Percentiles rank a stretch among this genome's conserved stretches.
phyloP scores from a whole-genome alignment of 1,140 invertebrate species.

The Drosophila quadrilineata region DNA sequence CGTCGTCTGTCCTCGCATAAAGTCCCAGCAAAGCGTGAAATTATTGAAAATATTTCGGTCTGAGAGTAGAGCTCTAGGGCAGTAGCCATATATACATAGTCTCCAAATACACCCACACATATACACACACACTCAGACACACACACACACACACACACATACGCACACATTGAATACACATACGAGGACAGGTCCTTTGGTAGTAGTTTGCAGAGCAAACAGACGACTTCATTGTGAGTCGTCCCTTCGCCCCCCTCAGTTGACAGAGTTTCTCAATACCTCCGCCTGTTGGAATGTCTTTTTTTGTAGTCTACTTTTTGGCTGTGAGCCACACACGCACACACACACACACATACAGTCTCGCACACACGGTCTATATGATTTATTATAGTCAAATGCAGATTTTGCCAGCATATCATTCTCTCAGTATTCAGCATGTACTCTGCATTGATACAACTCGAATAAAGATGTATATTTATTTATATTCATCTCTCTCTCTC shows the following conservation, averaged over 20 bases:
- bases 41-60: slow-evolving; percentile 63
- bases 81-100: not conserved
- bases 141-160: not conserved
- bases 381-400: slow-evolving; percentile 78
- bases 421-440: not conserved
- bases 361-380: no score
- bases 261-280: no score
- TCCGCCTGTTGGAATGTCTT: slow-evolving; percentile 6
- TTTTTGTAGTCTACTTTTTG: slow-evolving; percentile 44
- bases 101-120: not conserved
- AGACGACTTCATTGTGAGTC: slow-evolving; percentile 38
- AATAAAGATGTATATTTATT: slow-evolving; percentile 7
- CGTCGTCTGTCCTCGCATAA: slow-evolving; percentile 40
- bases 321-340: slow-evolving; percentile 40
- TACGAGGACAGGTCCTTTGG: slow-evolving; percentile 9
- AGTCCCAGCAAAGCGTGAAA: slow-evolving; percentile 64
- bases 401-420: slow-evolving; percentile 55
- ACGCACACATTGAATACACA: not conserved
- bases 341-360: no score
- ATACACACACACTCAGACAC: not conserved
- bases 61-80: not conserved
- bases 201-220: slow-evolving; percentile 14
- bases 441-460: not conserved
- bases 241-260: no score
- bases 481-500: slow-evolving; percentile 8